phyloP scores from a whole-genome alignment of 2,113 vertebrate species.

The Cochlearius cochlearius region DNA sequence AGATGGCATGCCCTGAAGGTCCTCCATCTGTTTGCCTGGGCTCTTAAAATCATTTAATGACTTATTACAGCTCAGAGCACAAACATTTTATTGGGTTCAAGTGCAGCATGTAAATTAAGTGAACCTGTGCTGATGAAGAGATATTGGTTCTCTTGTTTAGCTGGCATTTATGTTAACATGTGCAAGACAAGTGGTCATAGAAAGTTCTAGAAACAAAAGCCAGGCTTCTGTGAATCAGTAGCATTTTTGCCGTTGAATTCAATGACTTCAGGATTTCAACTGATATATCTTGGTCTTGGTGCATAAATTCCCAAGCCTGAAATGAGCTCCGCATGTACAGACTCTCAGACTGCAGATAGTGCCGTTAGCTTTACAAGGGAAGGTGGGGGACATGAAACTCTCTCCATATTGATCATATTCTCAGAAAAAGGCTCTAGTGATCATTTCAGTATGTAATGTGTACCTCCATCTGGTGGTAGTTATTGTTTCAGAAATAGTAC shows the following conservation, averaged over 20 bases:
- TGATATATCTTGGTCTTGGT: not conserved
- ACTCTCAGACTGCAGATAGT: not conserved
- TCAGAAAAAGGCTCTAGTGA: not conserved
- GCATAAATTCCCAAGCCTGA: not conserved
- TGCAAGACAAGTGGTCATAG: not conserved
- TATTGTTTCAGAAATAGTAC: not conserved
- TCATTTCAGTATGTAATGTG: not conserved
- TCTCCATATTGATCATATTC: not conserved
- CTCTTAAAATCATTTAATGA: slow-evolving; percentile 44
- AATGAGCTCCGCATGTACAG: not conserved
- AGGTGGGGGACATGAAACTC: not conserved
- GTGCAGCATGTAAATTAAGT: not conserved
- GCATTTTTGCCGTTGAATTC: not conserved
- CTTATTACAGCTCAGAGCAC: slow-evolving; percentile 5
- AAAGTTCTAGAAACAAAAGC: not conserved
- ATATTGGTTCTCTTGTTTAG: not conserved
- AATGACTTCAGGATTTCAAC: not conserved
- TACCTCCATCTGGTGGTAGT: not conserved
- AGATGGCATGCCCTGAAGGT: not conserved
- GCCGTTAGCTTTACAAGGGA: not conserved
- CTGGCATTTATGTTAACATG: not conserved
- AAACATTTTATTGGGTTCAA: not conserved
- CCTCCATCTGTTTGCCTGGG: slow-evolving; percentile 39
- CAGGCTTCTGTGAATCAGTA: not conserved
- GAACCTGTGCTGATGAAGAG: not conserved